Base-by-base conservation (phyloP, 2,113 vertebrate genomes). In the Condylura cristata region DNA sequence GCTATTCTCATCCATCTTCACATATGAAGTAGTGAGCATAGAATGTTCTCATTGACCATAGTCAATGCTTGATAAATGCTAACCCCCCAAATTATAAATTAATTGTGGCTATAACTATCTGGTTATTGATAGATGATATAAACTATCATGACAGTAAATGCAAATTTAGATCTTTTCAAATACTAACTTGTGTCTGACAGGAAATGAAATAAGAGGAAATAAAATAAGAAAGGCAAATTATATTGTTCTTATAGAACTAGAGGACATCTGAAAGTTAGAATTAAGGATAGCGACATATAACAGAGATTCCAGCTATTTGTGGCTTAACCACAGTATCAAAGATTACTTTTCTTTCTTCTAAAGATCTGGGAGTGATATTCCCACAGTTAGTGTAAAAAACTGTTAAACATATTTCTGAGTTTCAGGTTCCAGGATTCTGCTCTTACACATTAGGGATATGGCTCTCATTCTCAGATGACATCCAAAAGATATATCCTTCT, bases 1-100 rank as follows among this genome's bases (percentile, higher is more conserved):
- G 41, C 20, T 88, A 28, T 78, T 94, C 56, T 89, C 93, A 94
- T 94, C 20, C 65, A 32, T 95, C 75, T 93, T 93, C 22, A 84
- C 83, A 68, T 41, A 76, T 30, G 70, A 94, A 85, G 48, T 56
- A 70, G 6, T 90, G 44, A 92, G 8, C 32, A 81, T 60, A 72
- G 16, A 14, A 3, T 81, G 12, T 80, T 81, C 8, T 56, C n/a
- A 89, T 32, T 75, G 20, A 65, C 89, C 14, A 1, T 74, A 5
- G 16, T 63, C 56, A 81, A 89, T n/a, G n/a, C n/a, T n/a, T n/a
- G 41, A 91, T 48, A 1, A 81, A 63, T 81, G 66, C 53, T 34
- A 7, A 3, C 34, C 18, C 10, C 18, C 10, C 8, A 41, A 26
- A 80, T 66, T 84, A 65, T 24, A 34, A 83, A 63, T 81, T 91